Evolutionary conservation across 2,113 vertebrate species (phyloP), one percentile per base, ranked within the genome.

Genomic region (Polypterus bichir): DNA sequence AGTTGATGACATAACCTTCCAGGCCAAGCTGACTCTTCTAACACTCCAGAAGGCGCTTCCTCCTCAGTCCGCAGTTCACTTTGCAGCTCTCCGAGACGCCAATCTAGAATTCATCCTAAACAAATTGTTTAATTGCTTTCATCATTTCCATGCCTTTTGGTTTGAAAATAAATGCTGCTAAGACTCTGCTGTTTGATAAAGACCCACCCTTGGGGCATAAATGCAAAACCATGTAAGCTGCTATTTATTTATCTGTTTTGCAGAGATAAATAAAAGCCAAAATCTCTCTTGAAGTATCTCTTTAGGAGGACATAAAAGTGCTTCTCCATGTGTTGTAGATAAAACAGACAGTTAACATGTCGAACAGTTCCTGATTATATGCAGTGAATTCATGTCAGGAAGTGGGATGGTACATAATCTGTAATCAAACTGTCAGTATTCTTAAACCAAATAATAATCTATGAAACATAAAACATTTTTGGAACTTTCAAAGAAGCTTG

Each of bases 81-180:
- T n/a, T n/a, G n/a, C n/a, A 27, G 27, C 27, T 27, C 27, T 27
- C 27, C 1, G 27, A 1, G 27, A 27, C 27, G 27, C 27, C 27
- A 27, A 27, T 27, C 27, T 10, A 53, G n/a, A 52, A 11, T 51
- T 6, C 60, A 53, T 46, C 44, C 52, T 53, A 46, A 53, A 52
- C 49, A 61, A 61, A 52, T 46, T 61, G 60, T 52, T 61, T 61
- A n/a, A 61, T 10, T 61, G 49, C 49, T 61, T 53, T 52, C 49
- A 54, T 61, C 49, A 45, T 45, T 54, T 10, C 46, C 6, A 46
- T 3, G 8, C 9, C 44, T 61, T 45, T 27, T 10, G 7, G 9
- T 61, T 45, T 46, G 49, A 61, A 9, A 53, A 6, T 60, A 47
- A 49, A 27, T 60, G 48, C 47, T 11, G 48, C 48, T 60, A 44